Conservation (phyloP, 2,888 invertebrate genomes). For the Acronicta aceris region DNA sequence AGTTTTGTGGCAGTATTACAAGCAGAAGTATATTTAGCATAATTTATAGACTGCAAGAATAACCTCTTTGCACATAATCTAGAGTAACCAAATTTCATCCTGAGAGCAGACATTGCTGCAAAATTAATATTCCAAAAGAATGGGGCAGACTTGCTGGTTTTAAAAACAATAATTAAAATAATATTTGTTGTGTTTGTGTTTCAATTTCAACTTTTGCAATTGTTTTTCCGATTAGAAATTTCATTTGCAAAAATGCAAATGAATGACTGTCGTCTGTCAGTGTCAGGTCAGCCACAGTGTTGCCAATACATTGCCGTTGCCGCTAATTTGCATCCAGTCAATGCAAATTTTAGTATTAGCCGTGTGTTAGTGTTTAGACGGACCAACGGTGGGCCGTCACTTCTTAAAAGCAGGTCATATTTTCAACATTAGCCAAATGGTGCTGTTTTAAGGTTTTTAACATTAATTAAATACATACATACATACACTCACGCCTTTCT, state of each 20-base stretch:
- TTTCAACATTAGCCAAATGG: too few relatives aligned
- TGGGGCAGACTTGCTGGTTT: neutral
- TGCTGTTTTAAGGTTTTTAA: too few relatives aligned
- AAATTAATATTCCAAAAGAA: neutral
- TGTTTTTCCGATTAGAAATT: neutral
- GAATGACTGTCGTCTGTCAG: neutral
- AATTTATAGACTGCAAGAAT: slow-evolving; percentile 66
- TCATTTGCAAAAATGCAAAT: slow-evolving; percentile 25
- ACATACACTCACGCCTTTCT: too few relatives aligned
- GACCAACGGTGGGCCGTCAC: too few relatives aligned
- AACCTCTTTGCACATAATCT: slow-evolving; percentile 69
- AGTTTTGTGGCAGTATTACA: slow-evolving; percentile 46
- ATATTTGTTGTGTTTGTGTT: slow-evolving; percentile 22
- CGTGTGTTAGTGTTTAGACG: too few relatives aligned
- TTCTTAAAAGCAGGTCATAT: too few relatives aligned
- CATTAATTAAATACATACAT: too few relatives aligned
- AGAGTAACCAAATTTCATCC: slow-evolving; percentile 69
- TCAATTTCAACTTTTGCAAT: neutral
- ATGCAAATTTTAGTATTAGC: too few relatives aligned
- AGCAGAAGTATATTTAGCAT: slow-evolving; percentile 62
- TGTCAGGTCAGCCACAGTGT: too few relatives aligned
- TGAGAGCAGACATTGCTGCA: slow-evolving; percentile 74
- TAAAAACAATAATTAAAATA: neutral
- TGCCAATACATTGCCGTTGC: too few relatives aligned
- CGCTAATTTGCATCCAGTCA: too few relatives aligned